These are phyloP conservation scores for Cyrtorhinus lividipennis DNA, from an alignment of 1,140 invertebrate species.

Conservation along the genomic window DNA sequence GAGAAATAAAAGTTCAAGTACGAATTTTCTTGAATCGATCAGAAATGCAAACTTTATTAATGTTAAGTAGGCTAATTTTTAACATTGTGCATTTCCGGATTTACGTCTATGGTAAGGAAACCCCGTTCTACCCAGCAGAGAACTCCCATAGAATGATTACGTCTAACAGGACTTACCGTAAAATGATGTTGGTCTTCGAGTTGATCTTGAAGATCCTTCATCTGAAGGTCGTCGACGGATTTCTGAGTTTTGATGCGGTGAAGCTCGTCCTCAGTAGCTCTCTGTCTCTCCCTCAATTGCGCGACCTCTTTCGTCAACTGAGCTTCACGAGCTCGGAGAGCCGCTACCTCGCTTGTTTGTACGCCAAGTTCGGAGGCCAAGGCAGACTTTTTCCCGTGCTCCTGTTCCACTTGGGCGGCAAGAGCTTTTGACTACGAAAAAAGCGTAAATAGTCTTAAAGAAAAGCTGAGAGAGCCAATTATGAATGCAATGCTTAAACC, in stretches of 20 bases:
- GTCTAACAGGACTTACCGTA: slow-evolving; percentile 40
- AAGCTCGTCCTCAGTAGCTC: slow-evolving; percentile 62
- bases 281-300: slow-evolving; percentile 53
- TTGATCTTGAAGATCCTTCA: slow-evolving; percentile 86
- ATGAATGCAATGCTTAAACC: too few relatives aligned
- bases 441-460: slow-evolving; percentile 1
- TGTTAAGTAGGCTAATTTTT: too few relatives aligned
- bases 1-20: too few relatives aligned
- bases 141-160: too few relatives aligned
- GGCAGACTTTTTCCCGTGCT: slow-evolving; percentile 60
- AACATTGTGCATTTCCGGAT: too few relatives aligned
- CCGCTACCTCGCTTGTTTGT: slow-evolving; percentile 52
- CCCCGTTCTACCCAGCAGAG: too few relatives aligned
- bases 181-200: slow-evolving; percentile 88
- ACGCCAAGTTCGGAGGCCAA: slow-evolving; percentile 57
- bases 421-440: slow-evolving; percentile 46
- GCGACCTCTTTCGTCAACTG: slow-evolving; percentile 55
- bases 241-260: slow-evolving; percentile 57
- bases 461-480: too few relatives aligned
- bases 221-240: slow-evolving; percentile 60
- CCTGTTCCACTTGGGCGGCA: slow-evolving; percentile 74
- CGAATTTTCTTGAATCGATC: too few relatives aligned
- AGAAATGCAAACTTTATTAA: too few relatives aligned
- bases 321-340: slow-evolving; percentile 57
- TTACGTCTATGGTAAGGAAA: too few relatives aligned